Base-by-base conservation (phyloP, 1,140 invertebrate genomes). In the Heliothis virescens region DNA sequence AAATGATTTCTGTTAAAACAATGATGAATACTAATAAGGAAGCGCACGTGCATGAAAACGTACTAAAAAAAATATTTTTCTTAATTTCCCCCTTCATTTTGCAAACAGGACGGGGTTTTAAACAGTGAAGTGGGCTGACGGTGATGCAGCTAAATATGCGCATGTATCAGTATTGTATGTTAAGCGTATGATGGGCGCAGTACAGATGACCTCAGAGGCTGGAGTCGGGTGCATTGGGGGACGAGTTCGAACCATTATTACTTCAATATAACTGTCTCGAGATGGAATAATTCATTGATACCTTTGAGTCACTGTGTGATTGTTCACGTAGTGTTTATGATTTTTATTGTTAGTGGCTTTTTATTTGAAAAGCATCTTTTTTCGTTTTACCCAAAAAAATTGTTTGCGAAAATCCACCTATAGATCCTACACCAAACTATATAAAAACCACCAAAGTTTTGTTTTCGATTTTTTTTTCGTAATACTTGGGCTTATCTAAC, bases 111-210 rank as follows among this genome's bases (percentile, higher is more conserved):
- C 59, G 69, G 67, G n/a, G 79, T 86, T 41, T 53, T 72, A 60
- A 81, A 67, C 72, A 83, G 80, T 75, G 71, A 86, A 87, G 84
- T 85, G 82, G 82, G 86, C 65, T 15, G 65, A 52, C 48, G 47
- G 34, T 74, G 55, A 57, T 77, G 75, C 76, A 85, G 76, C 41
- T 88, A 89, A 89, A 88, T 89, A 92, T 92, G 89, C 86, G 87
- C 89, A 88, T 92, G 47, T 60, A 86, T 85, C 59, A 71, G 81
- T 86, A 92, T 92, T 92, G 91, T 92, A 90, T 92, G 91, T 83
- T 84, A 92, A 92, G 85, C 78, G 67, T 67, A 67, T 67, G 85
- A 86, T 47, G 34, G 13, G 15, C 60, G 29, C 29, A 47, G 41
- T 65, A 85, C 75, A 80, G 84, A 87, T 90, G 90, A 90, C 88